These are phyloP conservation scores for Enteromius argenteus DNA, from an alignment of 2,797 vertebrate species.

Conservation along the genomic window DNA sequence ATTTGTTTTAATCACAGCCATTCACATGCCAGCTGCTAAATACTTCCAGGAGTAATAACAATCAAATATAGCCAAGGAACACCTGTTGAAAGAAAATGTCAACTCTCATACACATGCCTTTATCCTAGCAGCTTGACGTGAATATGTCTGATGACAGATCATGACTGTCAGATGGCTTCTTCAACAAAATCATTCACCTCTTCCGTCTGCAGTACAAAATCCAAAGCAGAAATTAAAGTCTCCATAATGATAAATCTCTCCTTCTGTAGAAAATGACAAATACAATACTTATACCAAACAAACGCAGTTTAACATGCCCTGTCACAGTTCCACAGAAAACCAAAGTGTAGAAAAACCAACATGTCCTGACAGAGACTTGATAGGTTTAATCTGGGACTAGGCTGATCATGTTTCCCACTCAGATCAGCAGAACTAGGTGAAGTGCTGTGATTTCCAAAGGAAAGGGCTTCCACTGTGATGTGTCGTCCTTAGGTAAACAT, in stretches of 20 bases:
- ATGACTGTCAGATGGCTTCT: slow-evolving; percentile 27
- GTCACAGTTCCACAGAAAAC: slow-evolving; percentile 4
- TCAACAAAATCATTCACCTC: neutral
- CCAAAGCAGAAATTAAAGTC: neutral
- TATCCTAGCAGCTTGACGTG: slow-evolving; percentile 11
- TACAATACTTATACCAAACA: neutral
- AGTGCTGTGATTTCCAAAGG: slow-evolving; percentile 26
- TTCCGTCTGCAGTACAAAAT: neutral
- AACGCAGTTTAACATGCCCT: neutral
- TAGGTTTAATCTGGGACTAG: slow-evolving; percentile 40
- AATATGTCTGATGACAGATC: slow-evolving; percentile 32
- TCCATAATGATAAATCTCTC: neutral
- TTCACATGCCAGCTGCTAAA: slow-evolving; percentile 19
- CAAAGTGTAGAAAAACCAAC: neutral
- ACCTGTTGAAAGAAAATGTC: slow-evolving; percentile 41
- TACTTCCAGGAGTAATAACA: slow-evolving; percentile 27
- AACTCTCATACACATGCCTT: neutral
- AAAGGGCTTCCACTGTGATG: slow-evolving; percentile 36
- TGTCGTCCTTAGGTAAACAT: slow-evolving; percentile 40
- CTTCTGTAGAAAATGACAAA: neutral
- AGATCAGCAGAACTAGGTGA: slow-evolving; percentile 39
- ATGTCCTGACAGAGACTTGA: slow-evolving; percentile 42
- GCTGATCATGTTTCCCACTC: slow-evolving; percentile 41
- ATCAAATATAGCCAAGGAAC: slow-evolving; percentile 18
- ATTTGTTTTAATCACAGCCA: slow-evolving; percentile 14